Conservation (phyloP, 1,140 invertebrate species). For the Eufriesea mexicana region DNA sequence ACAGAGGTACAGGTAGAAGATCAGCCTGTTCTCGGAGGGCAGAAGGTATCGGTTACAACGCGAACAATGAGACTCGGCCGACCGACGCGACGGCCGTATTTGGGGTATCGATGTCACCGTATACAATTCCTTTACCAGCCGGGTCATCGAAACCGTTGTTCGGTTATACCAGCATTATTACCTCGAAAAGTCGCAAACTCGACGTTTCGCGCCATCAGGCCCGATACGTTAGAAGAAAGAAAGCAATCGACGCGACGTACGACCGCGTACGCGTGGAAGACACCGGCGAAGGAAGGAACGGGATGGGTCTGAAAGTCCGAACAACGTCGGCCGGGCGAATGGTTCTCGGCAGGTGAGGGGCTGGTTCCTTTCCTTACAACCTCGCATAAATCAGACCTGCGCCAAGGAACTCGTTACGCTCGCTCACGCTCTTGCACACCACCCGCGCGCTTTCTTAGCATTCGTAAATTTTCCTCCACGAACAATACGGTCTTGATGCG, state of each 20-base stretch:
- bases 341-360: constrained; percentile 20
- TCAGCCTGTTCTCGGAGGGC: constrained; percentile 10
- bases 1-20: constrained; percentile 47
- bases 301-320: background rate
- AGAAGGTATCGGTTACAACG: constrained; percentile 64
- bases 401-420: constrained; percentile 22
- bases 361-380: constrained; percentile 16
- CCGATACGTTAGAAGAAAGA: too few relatives aligned
- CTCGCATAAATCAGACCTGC: constrained; percentile 63
- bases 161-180: constrained; percentile 33
- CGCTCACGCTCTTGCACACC: background rate
- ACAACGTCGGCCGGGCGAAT: background rate
- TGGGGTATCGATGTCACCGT: constrained; percentile 69
- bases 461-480: constrained; percentile 58
- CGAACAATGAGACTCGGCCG: constrained; percentile 59
- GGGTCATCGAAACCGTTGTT: constrained; percentile 53
- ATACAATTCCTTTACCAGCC: constrained; percentile 60
- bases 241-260: too few relatives aligned
- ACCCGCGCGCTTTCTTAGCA: constrained; percentile 16
- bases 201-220: too few relatives aligned
- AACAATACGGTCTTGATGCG: constrained; percentile 56
- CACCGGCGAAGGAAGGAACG: background rate
- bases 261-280: too few relatives aligned
- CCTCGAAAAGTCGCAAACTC: background rate
- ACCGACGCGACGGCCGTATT: constrained; percentile 54